Conservation (phyloP, 2,888 invertebrate species). For the Macaria notata region DNA sequence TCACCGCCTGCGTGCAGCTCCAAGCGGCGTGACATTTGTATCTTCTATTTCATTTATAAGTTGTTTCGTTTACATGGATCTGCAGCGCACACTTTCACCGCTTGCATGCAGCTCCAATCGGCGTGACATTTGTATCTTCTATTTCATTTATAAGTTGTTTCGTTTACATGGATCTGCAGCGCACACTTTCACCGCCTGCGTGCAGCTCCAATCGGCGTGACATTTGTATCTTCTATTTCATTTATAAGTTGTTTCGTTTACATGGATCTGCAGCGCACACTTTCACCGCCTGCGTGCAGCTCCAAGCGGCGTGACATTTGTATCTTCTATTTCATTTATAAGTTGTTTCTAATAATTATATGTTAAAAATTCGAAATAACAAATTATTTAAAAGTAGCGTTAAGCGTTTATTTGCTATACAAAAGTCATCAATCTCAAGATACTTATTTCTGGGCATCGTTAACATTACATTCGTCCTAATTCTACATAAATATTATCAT, state of each 20-base stretch:
- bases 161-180: not conserved
- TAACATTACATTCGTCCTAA: no score
- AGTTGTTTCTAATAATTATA: no score
- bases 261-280: not conserved
- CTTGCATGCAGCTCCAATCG: not conserved
- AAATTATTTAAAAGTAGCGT: no score
- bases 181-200: conserved; percentile 6
- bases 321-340: not conserved
- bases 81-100: conserved; percentile 4
- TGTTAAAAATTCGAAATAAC: no score
- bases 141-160: not conserved
- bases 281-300: conserved; percentile 3
- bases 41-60: not conserved
- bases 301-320: not conserved
- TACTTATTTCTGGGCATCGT: no score
- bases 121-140: not conserved
- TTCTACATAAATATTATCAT: no score
- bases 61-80: not conserved
- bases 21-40: not conserved
- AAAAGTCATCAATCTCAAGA: no score
- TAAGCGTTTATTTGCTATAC: no score
- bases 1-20: conserved; percentile 1
- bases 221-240: not conserved
- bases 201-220: not conserved
- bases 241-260: conserved; percentile 1